Base-by-base conservation (phyloP, 2,888 invertebrate species). In the Oscheius onirici region DNA sequence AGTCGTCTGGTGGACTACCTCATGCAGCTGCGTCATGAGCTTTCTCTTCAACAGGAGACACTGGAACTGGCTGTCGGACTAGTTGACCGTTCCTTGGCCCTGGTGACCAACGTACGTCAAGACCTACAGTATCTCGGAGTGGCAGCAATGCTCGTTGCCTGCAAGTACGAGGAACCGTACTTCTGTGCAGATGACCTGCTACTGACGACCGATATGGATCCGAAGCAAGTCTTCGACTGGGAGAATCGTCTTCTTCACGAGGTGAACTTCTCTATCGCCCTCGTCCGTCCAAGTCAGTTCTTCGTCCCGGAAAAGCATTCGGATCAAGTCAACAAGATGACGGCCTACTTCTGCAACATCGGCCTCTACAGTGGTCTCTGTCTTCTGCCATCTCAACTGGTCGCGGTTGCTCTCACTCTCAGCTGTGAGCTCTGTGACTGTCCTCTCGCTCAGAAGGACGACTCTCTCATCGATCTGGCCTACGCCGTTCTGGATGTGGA, bases 121-220 rank as follows among this genome's bases (percentile, higher is more conserved):
- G 17, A 58, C 10, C 41, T 58, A 15, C 58, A 58, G 17, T 17
- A n/a, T 22, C 40, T 58, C 20, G 58, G 58, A 40, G 8, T 58
- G 40, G 58, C 58, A 41, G 40, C 58, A 10, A 3, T 58, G 8
- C 20, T 40, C 2, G 40, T 58, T 6, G 58, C 58, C 5, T 6
- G 58, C 34, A 58, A 58, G 41, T 41, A 41, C 20, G 58, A 58
- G n/a, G 58, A 58, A 20, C 20, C 22, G 40, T 40, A 58, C 6
- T 58, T 58, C 22, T n/a, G 17, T 1, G 20, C 41, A 17, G 58
- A 40, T 11, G 55, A 55, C 28, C 8, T 55, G 26, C n/a, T 55
- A n/a, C 34, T 15, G 26, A 26, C 26, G 3, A 3, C 55, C 24
- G 24, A 28, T 11, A 1, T 58, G 17, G 58, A n/a, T 17, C n/a